phyloP scores from a whole-genome alignment of 1,140 invertebrate genomes.

The Solen grandis region DNA sequence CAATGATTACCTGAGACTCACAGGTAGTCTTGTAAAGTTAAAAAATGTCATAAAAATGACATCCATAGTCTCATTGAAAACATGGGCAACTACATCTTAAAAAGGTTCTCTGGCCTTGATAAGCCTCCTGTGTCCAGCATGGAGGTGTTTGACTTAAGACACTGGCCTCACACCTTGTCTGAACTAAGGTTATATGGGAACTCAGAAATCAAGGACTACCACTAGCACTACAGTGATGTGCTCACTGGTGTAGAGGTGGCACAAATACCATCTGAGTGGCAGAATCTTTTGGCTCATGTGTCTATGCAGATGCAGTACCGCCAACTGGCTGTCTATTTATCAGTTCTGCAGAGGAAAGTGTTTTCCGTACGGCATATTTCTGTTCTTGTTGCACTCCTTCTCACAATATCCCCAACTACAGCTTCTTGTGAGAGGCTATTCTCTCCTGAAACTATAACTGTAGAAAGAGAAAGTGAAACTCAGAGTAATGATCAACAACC shows the following conservation, averaged over 20 bases:
- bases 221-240: background rate
- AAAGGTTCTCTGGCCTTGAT: slow-evolving; percentile 3
- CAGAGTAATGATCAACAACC: too few relatives aligned
- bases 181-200: slow-evolving; percentile 28
- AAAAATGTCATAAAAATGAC: slow-evolving; percentile 36
- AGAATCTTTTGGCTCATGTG: slow-evolving; percentile 13
- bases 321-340: background rate
- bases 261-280: slow-evolving; percentile 15
- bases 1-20: background rate
- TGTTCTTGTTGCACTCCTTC: background rate
- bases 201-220: background rate
- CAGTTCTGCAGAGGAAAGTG: slow-evolving; percentile 5
- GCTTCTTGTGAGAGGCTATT: slow-evolving; percentile 26
- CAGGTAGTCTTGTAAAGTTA: background rate
- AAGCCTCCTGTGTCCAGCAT: background rate
- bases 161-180: slow-evolving; percentile 16
- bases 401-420: slow-evolving; percentile 12
- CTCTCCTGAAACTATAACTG: too few relatives aligned
- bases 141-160: slow-evolving; percentile 34
- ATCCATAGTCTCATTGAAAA: slow-evolving; percentile 9
- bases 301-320: slow-evolving; percentile 14
- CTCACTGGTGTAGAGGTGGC: background rate
- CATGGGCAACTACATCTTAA: slow-evolving; percentile 5
- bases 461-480: too few relatives aligned
- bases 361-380: background rate